Percentiles rank a stretch among this genome's conserved stretches.
phyloP scores from a whole-genome alignment of 64 coral and sea anemone genomes.

The Stylophora pistillata region DNA sequence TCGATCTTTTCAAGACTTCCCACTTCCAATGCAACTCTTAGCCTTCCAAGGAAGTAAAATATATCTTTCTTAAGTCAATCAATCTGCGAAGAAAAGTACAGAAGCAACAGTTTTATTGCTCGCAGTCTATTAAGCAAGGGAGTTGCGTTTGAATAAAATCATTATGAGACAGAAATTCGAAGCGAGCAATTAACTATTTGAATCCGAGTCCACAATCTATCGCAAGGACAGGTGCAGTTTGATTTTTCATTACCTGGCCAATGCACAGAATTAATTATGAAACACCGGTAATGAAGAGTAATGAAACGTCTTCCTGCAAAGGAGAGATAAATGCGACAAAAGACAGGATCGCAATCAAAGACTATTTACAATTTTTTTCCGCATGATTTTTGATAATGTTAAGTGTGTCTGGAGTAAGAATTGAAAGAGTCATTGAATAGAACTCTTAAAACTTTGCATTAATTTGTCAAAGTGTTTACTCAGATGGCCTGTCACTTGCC shows the following conservation, averaged over 20 bases:
- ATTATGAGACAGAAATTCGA: not conserved
- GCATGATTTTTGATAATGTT: not conserved
- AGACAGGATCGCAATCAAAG: too few species aligned
- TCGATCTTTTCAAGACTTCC: not conserved
- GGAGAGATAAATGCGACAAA: too few species aligned
- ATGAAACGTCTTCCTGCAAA: not conserved
- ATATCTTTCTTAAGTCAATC: not conserved
- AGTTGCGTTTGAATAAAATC: not conserved
- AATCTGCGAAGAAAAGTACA: not conserved
- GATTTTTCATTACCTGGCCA: not conserved
- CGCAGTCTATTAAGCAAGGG: not conserved
- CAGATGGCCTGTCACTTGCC: not conserved
- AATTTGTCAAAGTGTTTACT: not conserved
- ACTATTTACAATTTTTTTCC: not conserved
- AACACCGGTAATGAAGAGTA: not conserved
- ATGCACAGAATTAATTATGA: not conserved
- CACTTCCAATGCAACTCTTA: not conserved
- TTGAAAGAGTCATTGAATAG: not conserved
- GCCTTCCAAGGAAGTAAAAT: not conserved
- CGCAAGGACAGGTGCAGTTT: not conserved
- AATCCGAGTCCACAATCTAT: not conserved
- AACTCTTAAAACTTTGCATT: not conserved
- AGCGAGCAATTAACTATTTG: not conserved
- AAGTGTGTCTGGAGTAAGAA: not conserved
- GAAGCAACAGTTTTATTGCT: not conserved